A percentile compares a stretch with the other conserved stretches of the same genome.
Conservation (phyloP, 2,888 invertebrate species). For the Charanyca ferruginea region DNA sequence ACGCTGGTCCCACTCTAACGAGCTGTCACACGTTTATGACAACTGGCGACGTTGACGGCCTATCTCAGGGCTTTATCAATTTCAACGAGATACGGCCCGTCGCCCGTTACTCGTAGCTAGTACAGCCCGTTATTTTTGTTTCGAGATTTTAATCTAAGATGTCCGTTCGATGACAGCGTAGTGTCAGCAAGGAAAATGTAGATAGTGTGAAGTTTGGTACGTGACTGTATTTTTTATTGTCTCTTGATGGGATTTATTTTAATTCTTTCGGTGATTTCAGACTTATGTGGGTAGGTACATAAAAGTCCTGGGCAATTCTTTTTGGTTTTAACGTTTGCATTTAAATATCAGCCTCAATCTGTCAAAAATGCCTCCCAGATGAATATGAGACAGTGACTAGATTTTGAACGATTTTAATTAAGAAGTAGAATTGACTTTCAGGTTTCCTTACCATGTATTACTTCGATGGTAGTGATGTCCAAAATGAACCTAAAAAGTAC, state of each 20-base stretch:
- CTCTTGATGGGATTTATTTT: background rate
- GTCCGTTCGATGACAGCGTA: conserved; percentile 54
- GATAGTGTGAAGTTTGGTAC: conserved; percentile 33
- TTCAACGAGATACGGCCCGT: conserved; percentile 63
- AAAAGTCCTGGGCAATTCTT: too few species aligned
- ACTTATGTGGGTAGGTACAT: too few species aligned
- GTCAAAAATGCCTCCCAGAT: too few species aligned
- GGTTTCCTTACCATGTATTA: too few species aligned
- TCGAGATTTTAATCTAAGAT: conserved; percentile 74
- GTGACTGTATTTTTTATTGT: conserved; percentile 16
- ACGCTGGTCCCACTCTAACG: conserved; percentile 70
- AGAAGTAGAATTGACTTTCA: too few species aligned
- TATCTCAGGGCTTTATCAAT: conserved; percentile 71
- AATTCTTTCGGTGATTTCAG: too few species aligned
- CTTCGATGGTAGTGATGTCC: too few species aligned
- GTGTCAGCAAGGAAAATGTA: conserved; percentile 42
- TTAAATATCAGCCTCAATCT: too few species aligned
- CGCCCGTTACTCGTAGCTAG: conserved; percentile 38
- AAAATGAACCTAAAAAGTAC: too few species aligned
- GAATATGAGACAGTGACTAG: too few species aligned
- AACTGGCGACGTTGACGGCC: conserved; percentile 68
- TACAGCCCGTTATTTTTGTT: conserved; percentile 70
- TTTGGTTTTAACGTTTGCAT: too few species aligned
- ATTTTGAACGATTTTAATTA: too few species aligned
- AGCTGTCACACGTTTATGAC: conserved; percentile 74